Percentiles rank a stretch among this genome's conserved stretches.
These are phyloP conservation scores for Sericinus montela DNA, from an alignment of 2,888 invertebrate genomes.

Conservation along the genomic window DNA sequence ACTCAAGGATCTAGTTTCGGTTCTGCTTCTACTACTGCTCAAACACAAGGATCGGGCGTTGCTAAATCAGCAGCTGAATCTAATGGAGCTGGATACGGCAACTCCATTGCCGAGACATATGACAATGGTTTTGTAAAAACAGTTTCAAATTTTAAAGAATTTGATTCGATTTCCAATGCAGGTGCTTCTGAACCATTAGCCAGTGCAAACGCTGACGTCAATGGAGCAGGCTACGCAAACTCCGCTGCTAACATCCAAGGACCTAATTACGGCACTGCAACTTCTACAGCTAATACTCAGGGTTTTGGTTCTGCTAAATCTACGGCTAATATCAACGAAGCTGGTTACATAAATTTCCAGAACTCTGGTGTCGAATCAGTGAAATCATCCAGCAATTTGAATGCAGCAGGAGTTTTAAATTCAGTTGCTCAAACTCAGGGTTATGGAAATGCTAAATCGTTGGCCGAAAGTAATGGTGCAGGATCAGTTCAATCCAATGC, in stretches of 20 bases:
- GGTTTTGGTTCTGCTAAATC: too few relatives aligned
- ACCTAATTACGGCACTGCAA: too few relatives aligned
- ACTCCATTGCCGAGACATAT: background rate
- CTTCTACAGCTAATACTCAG: too few relatives aligned
- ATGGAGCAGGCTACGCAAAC: too few relatives aligned
- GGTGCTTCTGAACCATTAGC: slow-evolving; percentile 24
- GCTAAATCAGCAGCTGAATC: slow-evolving; percentile 31
- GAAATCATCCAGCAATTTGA: too few relatives aligned
- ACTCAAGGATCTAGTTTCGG: slow-evolving; percentile 24
- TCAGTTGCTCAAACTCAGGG: slow-evolving; percentile 39
- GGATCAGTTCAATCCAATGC: slow-evolving; percentile 30
- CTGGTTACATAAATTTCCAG: too few relatives aligned
- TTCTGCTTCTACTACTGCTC: too few relatives aligned
- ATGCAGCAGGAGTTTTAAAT: slow-evolving; percentile 29
- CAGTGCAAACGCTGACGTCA: too few relatives aligned
- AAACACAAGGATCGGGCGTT: too few relatives aligned
- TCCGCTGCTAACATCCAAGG: too few relatives aligned
- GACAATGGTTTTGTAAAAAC: slow-evolving; percentile 36
- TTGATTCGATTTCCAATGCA: background rate
- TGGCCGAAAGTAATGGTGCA: slow-evolving; percentile 29
- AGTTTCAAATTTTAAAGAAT: slow-evolving; percentile 36
- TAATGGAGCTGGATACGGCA: slow-evolving; percentile 9
- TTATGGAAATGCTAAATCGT: slow-evolving; percentile 32
- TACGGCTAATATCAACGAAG: too few relatives aligned
- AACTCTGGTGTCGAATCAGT: too few relatives aligned